phyloP scores from a whole-genome alignment of 53 echinoderm and acorn worm genomes.

The Stichopus horrens region DNA sequence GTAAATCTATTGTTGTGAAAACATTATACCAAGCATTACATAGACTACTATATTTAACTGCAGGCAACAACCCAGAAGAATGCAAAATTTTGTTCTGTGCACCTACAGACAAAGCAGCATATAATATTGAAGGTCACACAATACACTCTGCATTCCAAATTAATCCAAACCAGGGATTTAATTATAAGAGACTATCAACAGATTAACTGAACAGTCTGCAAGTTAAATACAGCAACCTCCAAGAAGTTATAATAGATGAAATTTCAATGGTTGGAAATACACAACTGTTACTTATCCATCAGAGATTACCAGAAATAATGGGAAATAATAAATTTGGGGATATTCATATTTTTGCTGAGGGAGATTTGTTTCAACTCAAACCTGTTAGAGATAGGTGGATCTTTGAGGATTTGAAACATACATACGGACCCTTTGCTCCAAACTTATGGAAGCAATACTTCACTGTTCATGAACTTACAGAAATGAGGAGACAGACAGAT shows the following conservation, averaged over 20 bases:
- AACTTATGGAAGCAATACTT: conserved; percentile 49
- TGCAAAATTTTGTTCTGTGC: conserved; percentile 46
- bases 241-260: conserved; percentile 52
- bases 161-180: conserved; percentile 46
- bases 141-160: conserved; percentile 43
- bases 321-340: conserved; percentile 42
- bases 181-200: conserved; percentile 25
- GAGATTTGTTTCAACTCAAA: conserved; percentile 48
- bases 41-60: neutral
- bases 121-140: conserved; percentile 41
- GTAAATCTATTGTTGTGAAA: conserved; percentile 7
- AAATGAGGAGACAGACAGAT: conserved; percentile 54
- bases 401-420: conserved; percentile 13
- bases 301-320: conserved; percentile 16
- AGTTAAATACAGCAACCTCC: conserved; percentile 17
- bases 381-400: conserved; percentile 50
- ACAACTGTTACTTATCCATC: conserved; percentile 39
- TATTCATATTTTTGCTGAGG: conserved; percentile 43
- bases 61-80: conserved; percentile 46
- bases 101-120: conserved; percentile 57
- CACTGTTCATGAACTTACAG: conserved; percentile 36
- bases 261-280: conserved; percentile 52
- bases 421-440: conserved; percentile 30
- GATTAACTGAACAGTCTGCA: conserved; percentile 32
- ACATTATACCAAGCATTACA: conserved; percentile 37